Evolutionary conservation across 2,888 invertebrate species (phyloP).

Genomic region (Ryuthela nishihirai): DNA sequence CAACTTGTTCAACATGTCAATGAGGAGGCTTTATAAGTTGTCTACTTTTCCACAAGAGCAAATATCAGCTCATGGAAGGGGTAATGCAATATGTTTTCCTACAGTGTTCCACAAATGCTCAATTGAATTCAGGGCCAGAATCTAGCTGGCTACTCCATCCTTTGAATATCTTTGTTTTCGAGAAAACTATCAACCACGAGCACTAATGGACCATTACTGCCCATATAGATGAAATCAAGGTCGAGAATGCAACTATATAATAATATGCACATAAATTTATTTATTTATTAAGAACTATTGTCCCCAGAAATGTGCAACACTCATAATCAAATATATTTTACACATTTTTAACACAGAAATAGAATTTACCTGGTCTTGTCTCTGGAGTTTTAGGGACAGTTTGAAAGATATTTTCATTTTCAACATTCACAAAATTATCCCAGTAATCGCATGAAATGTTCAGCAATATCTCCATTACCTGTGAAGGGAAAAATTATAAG

Average conservation of each 20-base stretch:
- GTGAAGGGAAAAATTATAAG: not conserved
- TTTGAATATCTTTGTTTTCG: not conserved
- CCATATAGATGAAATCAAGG: not conserved
- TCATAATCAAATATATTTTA: not conserved
- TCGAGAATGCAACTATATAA: too few relatives aligned
- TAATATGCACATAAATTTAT: too few relatives aligned
- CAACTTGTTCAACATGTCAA: too few relatives aligned
- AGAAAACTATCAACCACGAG: not conserved
- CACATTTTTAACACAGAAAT: not conserved
- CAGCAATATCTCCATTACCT: constrained; percentile 32
- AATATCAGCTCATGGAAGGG: too few relatives aligned
- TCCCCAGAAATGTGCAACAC: not conserved
- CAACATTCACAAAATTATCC: constrained; percentile 18
- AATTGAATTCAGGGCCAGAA: too few relatives aligned
- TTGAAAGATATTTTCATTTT: constrained; percentile 7
- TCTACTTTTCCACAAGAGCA: too few relatives aligned
- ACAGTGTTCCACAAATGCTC: too few relatives aligned
- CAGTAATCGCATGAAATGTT: constrained; percentile 18
- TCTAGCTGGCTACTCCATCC: too few relatives aligned
- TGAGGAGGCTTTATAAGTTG: too few relatives aligned
- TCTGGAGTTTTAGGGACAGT: constrained; percentile 15
- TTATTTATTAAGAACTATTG: not conserved
- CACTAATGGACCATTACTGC: not conserved
- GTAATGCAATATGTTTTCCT: too few relatives aligned
- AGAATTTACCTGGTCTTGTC: constrained; percentile 11